Evolutionary conservation across 2,113 vertebrate genomes (phyloP).

Genomic region (Nematolebias whitei): DNA sequence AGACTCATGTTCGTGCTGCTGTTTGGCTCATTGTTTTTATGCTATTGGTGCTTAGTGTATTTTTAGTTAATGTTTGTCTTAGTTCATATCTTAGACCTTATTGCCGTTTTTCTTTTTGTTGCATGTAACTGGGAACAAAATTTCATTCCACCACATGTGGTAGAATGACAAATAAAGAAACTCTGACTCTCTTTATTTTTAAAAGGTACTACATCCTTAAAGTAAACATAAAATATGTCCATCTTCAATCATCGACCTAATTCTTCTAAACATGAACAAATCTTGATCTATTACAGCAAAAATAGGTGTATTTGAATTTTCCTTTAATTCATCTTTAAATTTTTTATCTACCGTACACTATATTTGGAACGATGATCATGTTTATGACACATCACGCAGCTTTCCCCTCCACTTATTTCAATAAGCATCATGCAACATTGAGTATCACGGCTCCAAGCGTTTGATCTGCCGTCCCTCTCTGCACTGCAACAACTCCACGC

Average conservation of each 20-base stretch:
- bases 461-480: conserved; percentile 69
- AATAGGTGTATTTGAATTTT: neutral
- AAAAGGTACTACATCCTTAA: no score
- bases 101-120: no score
- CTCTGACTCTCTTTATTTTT: no score
- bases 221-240: no score
- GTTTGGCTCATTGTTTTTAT: no score
- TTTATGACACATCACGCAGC: conserved; percentile 32
- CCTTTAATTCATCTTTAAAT: neutral
- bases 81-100: no score
- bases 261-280: neutral
- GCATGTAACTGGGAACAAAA: no score
- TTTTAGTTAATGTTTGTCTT: no score
- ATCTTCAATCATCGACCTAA: neutral
- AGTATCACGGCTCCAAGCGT: conserved; percentile 69
- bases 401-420: conserved; percentile 48
- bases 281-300: neutral
- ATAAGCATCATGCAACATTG: conserved; percentile 72
- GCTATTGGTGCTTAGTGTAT: no score
- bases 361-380: conserved; percentile 23
- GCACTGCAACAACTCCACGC: conserved; percentile 52
- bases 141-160: no score
- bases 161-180: no score
- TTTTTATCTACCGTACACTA: conserved; percentile 4
- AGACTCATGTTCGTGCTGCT: no score